Evolutionary conservation across 2,113 vertebrate species (phyloP).

Genomic region (Cavia porcellus): DNA sequence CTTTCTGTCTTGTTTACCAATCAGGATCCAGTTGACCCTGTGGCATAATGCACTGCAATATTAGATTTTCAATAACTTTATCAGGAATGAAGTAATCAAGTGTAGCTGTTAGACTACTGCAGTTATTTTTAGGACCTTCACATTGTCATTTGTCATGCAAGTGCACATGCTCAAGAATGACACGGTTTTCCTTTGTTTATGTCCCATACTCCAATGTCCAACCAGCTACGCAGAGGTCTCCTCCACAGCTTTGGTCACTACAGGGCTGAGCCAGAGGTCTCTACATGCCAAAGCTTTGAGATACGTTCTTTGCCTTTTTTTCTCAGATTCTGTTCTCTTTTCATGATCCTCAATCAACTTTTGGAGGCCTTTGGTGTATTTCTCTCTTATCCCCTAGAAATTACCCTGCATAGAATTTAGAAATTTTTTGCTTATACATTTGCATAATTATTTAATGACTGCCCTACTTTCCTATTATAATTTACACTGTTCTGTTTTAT

Average conservation of each 20-base stretch:
- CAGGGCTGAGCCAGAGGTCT: background rate
- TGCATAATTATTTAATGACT: background rate
- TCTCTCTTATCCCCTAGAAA: background rate
- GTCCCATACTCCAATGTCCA: accelerated
- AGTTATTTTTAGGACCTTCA: background rate
- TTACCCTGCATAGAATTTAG: background rate
- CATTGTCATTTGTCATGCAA: background rate
- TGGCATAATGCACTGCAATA: background rate
- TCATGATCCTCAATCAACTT: background rate
- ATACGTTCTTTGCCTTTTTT: background rate
- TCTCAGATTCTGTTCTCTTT: background rate
- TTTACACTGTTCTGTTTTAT: background rate
- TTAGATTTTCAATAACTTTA: background rate
- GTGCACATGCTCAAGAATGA: background rate
- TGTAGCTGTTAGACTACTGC: background rate
- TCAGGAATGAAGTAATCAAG: background rate
- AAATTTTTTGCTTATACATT: background rate
- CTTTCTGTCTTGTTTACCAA: background rate
- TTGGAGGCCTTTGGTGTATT: background rate
- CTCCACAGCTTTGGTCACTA: background rate
- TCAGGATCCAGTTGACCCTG: background rate
- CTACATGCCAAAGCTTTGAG: background rate
- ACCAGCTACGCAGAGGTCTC: background rate
- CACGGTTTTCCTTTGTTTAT: background rate
- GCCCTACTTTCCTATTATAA: background rate